Conservation (phyloP, 2,888 invertebrate species). For the Tyria jacobaeae region DNA sequence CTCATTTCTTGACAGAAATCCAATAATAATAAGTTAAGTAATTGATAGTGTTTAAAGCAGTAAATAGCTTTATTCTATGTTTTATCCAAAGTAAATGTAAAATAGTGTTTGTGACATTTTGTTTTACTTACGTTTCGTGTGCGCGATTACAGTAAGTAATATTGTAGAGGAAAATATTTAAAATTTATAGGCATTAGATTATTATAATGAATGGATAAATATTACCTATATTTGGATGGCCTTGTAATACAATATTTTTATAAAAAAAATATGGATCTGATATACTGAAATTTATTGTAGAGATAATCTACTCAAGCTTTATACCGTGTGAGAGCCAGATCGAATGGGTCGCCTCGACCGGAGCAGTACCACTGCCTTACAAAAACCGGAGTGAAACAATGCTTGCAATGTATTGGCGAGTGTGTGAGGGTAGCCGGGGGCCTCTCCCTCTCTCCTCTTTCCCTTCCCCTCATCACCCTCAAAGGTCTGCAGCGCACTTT, state of each 20-base stretch:
- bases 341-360: no score
- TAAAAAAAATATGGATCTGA: slow-evolving; percentile 4
- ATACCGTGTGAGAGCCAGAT: no score
- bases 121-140: background rate
- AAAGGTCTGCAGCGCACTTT: no score
- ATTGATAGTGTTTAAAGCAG: background rate
- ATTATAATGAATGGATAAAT: slow-evolving; percentile 7
- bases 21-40: background rate
- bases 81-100: background rate
- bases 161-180: background rate
- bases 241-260: slow-evolving; percentile 29
- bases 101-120: background rate
- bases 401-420: no score
- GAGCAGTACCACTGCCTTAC: no score
- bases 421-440: no score
- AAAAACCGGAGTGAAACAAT: no score
- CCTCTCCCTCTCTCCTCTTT: no score
- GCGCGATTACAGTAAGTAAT: background rate
- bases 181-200: background rate
- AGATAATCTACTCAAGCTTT: background rate
- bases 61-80: background rate
- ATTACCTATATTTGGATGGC: slow-evolving; percentile 33
- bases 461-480: no score
- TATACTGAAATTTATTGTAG: background rate
- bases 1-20: background rate